Evolutionary conservation across 2,113 vertebrate genomes (phyloP).

Genomic region (Rhizomys pruinosus): DNA sequence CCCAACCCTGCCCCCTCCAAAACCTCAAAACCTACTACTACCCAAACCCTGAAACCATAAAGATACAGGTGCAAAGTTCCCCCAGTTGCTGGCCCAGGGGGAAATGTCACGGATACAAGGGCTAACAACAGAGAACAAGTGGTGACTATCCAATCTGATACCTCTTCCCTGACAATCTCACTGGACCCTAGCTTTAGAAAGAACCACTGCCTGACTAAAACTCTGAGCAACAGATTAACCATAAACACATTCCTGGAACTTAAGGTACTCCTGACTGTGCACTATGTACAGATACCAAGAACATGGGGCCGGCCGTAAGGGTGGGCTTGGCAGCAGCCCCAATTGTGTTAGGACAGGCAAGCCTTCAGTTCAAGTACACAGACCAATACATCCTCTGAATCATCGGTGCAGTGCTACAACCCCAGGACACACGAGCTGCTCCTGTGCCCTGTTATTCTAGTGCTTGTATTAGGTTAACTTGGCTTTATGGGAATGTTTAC

Average conservation of each 20-base stretch:
- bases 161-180: background rate
- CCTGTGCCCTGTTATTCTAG: constrained; percentile 19
- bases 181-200: constrained; percentile 48
- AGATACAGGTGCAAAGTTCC: background rate
- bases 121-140: background rate
- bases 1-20: no score
- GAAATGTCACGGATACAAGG: background rate
- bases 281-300: constrained; percentile 38
- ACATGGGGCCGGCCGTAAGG: background rate
- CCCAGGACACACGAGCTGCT: background rate
- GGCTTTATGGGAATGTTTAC: constrained; percentile 69
- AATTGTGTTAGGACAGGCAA: constrained; percentile 58
- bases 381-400: constrained; percentile 50
- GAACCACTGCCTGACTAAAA: background rate
- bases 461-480: constrained; percentile 48
- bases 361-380: constrained; percentile 39
- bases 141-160: background rate
- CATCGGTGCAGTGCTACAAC: background rate
- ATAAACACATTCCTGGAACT: constrained; percentile 72
- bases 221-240: constrained; percentile 52
- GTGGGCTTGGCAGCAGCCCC: constrained; percentile 27
- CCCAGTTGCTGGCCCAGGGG: background rate
- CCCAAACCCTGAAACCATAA: background rate
- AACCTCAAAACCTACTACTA: no score
- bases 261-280: background rate